Base-by-base conservation (phyloP, 2,797 vertebrate genomes). In the Botia almorhae region DNA sequence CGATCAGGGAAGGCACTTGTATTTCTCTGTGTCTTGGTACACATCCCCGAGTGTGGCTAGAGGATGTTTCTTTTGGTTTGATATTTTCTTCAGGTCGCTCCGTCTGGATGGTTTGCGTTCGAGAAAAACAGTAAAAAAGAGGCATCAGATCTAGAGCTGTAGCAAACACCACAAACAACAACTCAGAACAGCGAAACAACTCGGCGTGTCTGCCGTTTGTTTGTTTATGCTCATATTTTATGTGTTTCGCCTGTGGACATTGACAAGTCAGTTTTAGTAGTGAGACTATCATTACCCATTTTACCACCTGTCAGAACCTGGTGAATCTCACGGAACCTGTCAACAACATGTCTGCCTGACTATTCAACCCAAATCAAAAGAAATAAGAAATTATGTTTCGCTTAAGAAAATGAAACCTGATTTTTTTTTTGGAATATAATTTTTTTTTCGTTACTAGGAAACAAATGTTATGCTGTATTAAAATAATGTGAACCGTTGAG, bases 11-110 rank as follows among this genome's bases (percentile, higher is more conserved):
- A 80, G 65, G 19, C 39, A 60, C 75, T 77, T 23, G n/a, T 78
- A 75, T 82, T 72, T 48, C 61, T 75, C 58, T 78, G 63, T 83
- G 72, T 69, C 69, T 77, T 51, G 53, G 51, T 73, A 84, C 74
- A 85, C 65, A 76, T 79, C 65, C 76, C 72, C 36, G 60, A 55
- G 71, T 69, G 70, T 84, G 84, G 56, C 82, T 81, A 63, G 60
- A 73, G 83, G 82, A 78, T 75, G 72, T 80, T 85, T 75, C 71
- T 29, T 58, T 81, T 46, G 33, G 33, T 5, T 79, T 46, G 70
- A 78, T 65, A 73, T 5, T 70, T 58, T 79, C 65, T 68, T 69
- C 43, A 39, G 43, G 36, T 21, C 46, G 53, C 55, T 69, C 63
- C 12, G 21, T 53, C 70, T 83, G 65, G 50, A 17, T 43, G 56